Evolutionary conservation across 2,797 vertebrate genomes (phyloP), one percentile per base, ranked within the genome.

Genomic region (Danio albolineatus): DNA sequence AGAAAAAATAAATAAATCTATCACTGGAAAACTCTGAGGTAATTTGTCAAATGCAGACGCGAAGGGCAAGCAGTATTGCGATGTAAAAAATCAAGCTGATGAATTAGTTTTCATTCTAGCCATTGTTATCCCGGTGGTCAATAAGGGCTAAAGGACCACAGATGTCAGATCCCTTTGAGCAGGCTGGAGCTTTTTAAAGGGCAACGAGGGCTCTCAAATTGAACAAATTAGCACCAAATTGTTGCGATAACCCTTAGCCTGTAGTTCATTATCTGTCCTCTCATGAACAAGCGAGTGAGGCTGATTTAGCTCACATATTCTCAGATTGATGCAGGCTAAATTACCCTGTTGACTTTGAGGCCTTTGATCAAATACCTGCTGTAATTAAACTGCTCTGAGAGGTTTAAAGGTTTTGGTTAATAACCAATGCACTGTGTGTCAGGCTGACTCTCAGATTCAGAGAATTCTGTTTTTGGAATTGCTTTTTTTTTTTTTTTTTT

Each of bases 381-480:
- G 59, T 71, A 78, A 72, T 85, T 83, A 78, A 78, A 44, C 53
- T 43, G 39, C 53, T 75, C 59, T 43, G 73, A 49, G 70, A 75
- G 81, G 70, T 78, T 78, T 78, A 59, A 48, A 49, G 71, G 59
- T 78, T 75, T 81, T 48, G 54, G 60, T 79, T 81, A 64, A 78
- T 80, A 59, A 65, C 64, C 67, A 17, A 16, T 60, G 19, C 2
- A 7, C 13, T 65, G 12, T 39, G 59, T 59, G 53, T 61, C 59
- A 59, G 54, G 21, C 59, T 64, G 36, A 67, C 51, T 39, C 14
- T 36, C 54, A 41, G 64, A 73, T 53, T 76, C 21, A 13, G 10
- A 43, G 39, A 77, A 57, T 46, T 38, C 17, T 57, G 43, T 69
- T 39, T 59, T 49, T 38, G 17, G 2, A 77, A 69, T 28, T 1